Base-by-base conservation (phyloP, 2,113 vertebrate genomes). In the Pollimyrus isidori region DNA sequence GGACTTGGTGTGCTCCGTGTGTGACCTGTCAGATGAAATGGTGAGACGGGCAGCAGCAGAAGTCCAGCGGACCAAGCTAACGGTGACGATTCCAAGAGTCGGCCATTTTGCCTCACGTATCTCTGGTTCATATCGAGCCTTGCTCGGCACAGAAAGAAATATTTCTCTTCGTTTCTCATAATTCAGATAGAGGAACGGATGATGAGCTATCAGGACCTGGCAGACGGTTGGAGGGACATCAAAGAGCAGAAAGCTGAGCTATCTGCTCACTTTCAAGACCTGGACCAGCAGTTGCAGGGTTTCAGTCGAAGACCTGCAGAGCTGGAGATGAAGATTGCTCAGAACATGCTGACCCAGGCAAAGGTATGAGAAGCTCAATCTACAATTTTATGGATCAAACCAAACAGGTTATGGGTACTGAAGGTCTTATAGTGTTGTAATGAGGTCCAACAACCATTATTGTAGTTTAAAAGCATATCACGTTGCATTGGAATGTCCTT, bases 51-150 rank as follows among this genome's bases (percentile, higher is more conserved):
- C 96, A 0, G 97, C 97, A n/a, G 94, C 94, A 93, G 96, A 95
- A 73, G 97, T 99, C 92, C 98, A 99, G 92, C 96, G 96, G 90
- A 96, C 96, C 93, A 99, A 99, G 93, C 96, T 98, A 92, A 97
- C 89, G 97, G 98, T 99, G 95, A 91, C 39, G 4, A 94, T 91
- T 92, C 10, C 35, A 42, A 80, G 11, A 80, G 73, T 42, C 15
- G 69, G 69, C 15, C 30, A 17, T 39, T 80, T 80, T 80, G 6
- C 17, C 35, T 7, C 73, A 3, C 9, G n/a, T 19, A 3, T 42
- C 73, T 80, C 17, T 2, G 17, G 5, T 42, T 2, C 73, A 2
- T 80, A 7, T 35, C 35, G 5, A 42, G 5, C 73, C 35, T 19
- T 80, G 17, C 35, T 35, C 15, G 4, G 11, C 17, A 19, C 73